Evolutionary conservation across 2,888 invertebrate species (phyloP), one percentile per base, ranked within the genome.

Genomic region (Acronicta aceris): DNA sequence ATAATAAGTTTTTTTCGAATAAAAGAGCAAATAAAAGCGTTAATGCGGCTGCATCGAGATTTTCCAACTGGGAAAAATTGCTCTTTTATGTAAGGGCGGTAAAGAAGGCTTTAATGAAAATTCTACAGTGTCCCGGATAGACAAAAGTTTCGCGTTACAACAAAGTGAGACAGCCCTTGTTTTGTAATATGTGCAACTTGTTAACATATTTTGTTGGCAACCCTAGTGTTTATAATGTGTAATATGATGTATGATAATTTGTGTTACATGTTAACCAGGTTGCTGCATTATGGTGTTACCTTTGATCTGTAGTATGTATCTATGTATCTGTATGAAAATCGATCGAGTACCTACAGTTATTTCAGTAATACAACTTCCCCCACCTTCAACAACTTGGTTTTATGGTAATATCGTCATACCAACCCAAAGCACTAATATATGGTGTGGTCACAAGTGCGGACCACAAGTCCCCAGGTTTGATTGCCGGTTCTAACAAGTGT

Each of bases 1-100:
- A 93, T 92, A 91, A 93, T 92, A 91, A 90, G 89, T 92, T 91
- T 92, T 89, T 90, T 89, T 74, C 87, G 83, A 88, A 88, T 89
- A 91, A 89, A 82, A 89, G 88, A 89, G 84, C 89, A 91, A 93
- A 92, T 92, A 91, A 90, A 90, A 90, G 88, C 89, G 85, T 88
- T 91, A 93, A 92, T 90, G 91, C 89, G 88, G 90, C 92, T 90
- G 89, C 93, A 93, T 92, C 90, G 93, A 90, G 91, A 91, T 91
- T 90, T 91, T 89, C 86, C 89, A 84, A 86, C 87, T 87, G 88
- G 87, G 86, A 89, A 90, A 92, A 92, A 91, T 90, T 90, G 89
- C 89, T 90, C 91, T 92, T 92, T 92, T 90, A 88, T 92, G 83
- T 88, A 85, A 89, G 87, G 88, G 84, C 83, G 85, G 82, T 88